phyloP scores from a whole-genome alignment of 2,888 invertebrate species.

The Strigamia transsilvanica region DNA sequence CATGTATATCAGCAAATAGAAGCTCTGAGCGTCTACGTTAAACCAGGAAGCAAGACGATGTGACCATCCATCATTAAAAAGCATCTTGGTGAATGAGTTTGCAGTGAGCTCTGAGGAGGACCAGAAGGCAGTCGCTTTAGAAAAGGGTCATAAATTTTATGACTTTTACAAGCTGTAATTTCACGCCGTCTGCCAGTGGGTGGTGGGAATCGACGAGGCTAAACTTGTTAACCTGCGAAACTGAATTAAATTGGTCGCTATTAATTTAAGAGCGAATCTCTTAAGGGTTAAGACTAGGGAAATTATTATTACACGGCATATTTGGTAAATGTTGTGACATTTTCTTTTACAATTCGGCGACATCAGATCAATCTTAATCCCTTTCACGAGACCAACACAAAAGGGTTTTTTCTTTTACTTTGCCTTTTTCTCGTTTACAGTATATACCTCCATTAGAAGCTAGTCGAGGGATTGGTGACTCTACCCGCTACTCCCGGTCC shows the following conservation, averaged over 20 bases:
- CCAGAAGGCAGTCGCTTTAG: conserved; percentile 47
- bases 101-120: conserved; percentile 27
- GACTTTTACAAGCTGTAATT: conserved; percentile 53
- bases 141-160: conserved; percentile 53
- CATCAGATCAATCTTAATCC: conserved; percentile 12
- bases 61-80: conserved; percentile 48
- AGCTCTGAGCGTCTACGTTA: conserved; percentile 26
- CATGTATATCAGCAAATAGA: conserved; percentile 21
- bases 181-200: conserved; percentile 49
- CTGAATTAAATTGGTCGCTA: conserved; percentile 33
- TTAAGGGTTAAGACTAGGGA: background rate
- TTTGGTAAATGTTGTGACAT: conserved; percentile 35
- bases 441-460: conserved; percentile 30
- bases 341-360: conserved; percentile 1
- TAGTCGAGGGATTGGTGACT: conserved; percentile 16
- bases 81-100: conserved; percentile 45
- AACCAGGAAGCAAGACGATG: conserved; percentile 43
- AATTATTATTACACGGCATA: background rate
- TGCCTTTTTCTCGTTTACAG: conserved; percentile 23
- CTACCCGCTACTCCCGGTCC: conserved; percentile 9
- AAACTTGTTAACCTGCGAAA: conserved; percentile 48
- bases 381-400: background rate
- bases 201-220: conserved; percentile 25
- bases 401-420: conserved; percentile 10
- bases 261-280: conserved; percentile 11